Evolutionary conservation across 2,888 invertebrate species (phyloP), one percentile per base, ranked within the genome.

Genomic region (Agapostemon virescens): DNA sequence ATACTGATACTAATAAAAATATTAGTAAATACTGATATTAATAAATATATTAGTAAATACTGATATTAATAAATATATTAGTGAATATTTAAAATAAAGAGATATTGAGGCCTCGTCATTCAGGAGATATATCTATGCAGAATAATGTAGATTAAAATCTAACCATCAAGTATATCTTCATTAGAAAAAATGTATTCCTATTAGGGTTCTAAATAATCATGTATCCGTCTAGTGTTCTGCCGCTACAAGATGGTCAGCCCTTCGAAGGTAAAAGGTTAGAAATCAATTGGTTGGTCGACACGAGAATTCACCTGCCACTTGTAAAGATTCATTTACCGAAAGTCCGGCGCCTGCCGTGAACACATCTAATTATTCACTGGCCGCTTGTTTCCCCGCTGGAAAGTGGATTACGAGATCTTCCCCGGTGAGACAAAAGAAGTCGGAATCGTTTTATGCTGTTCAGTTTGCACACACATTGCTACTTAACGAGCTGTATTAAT

Each of bases 321-420:
- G 49, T 79, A 79, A 85, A 78, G 69, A 77, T 82, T 78, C 77
- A 69, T 85, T 77, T 79, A 86, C 76, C 72, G 63, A 55, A 68
- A 69, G 63, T 52, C 69, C 42, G 81, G 75, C 81, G 74, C 81
- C 84, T 68, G 75, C 71, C 79, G 82, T 80, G 88, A 86, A 73
- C 78, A 58, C 77, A 38, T 40, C 86, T 86, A 86, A 88, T 88
- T 88, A 88, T 88, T 87, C 86, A 87, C 69, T 72, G 85, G 68
- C 45, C 67, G 68, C 52, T 77, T 79, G 77, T 82, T 88, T 86
- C 87, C 87, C 83, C 78, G 79, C 81, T 82, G 78, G 83, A 87
- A 88, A 86, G 83, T 88, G 87, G 87, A 88, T 88, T 86, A 87
- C 71, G 42, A 74, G 80, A 75, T 82, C 75, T 69, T 69, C 79